Evolutionary conservation across 2,797 vertebrate species (phyloP).

Genomic region (Sternarchorhynchus goeldii): DNA sequence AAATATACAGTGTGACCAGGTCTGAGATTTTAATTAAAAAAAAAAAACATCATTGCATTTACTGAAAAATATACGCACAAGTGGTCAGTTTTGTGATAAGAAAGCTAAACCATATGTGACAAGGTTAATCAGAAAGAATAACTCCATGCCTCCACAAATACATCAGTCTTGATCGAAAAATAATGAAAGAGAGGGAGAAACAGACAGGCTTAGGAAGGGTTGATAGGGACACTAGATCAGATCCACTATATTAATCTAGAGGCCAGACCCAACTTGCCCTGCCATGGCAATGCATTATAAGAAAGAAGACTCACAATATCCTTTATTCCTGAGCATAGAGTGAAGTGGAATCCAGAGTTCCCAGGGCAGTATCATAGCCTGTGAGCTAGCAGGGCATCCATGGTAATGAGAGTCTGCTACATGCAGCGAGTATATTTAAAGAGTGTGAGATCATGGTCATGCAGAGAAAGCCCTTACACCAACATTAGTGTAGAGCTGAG

Average conservation of each 20-base stretch:
- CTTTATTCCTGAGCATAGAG: constrained; percentile 3
- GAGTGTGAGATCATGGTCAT: constrained; percentile 7
- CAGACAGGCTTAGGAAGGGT: constrained; percentile 12
- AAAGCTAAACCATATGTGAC: constrained; percentile 16
- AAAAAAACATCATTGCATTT: background rate
- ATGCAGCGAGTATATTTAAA: constrained; percentile 37
- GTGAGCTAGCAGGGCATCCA: constrained; percentile 12
- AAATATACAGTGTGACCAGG: background rate
- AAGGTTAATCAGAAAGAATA: constrained; percentile 34
- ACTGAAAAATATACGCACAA: background rate
- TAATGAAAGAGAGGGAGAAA: constrained; percentile 32
- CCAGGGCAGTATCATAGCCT: constrained; percentile 12
- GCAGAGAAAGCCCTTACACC: constrained; percentile 29
- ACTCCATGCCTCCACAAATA: constrained; percentile 5
- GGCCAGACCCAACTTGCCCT: background rate
- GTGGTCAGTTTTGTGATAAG: background rate
- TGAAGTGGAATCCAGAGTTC: constrained; percentile 9
- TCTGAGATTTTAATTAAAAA: background rate
- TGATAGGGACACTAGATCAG: background rate
- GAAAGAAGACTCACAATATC: constrained; percentile 2
- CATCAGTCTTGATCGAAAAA: constrained; percentile 45
- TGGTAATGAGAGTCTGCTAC: constrained; percentile 33
- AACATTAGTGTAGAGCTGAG: constrained; percentile 18
- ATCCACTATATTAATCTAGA: constrained; percentile 3
- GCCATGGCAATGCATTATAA: constrained; percentile 13